Evolutionary conservation across 2,888 invertebrate genomes (phyloP).

Genomic region (Drosophila ustulata): DNA sequence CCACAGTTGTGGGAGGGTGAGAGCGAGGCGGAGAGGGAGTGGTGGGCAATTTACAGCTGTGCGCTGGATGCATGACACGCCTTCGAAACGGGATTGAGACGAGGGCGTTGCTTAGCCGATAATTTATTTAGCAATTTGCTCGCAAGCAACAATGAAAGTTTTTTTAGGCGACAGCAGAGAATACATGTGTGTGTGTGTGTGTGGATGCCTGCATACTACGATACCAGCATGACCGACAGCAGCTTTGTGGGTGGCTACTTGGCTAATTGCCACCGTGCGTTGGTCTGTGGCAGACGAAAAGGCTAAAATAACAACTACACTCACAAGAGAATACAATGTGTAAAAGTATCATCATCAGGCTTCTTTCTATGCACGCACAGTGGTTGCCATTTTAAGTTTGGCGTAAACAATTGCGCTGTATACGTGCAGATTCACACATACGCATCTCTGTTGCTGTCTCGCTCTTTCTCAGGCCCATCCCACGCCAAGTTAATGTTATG

Average conservation of each 20-base stretch:
- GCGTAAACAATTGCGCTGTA: conserved; percentile 25
- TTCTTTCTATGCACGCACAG: not conserved
- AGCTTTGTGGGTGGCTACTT: conserved; percentile 49
- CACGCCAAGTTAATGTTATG: conserved; percentile 22
- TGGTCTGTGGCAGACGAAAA: conserved; percentile 31
- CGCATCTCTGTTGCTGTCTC: conserved; percentile 1
- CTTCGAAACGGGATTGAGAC: conserved; percentile 41
- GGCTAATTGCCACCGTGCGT: conserved; percentile 51
- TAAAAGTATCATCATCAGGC: conserved; percentile 9
- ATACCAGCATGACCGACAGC: conserved; percentile 3
- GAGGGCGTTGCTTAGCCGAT: conserved; percentile 36
- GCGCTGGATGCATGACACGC: conserved; percentile 33
- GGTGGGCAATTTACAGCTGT: conserved; percentile 45
- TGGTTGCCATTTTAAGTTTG: conserved; percentile 16
- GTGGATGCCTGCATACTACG: not conserved
- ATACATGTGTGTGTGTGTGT: conserved; percentile 1
- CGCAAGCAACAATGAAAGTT: conserved; percentile 43
- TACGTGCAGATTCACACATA: conserved; percentile 51
- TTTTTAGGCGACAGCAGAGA: conserved; percentile 22
- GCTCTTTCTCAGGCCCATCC: not conserved
- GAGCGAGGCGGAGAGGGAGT: not conserved
- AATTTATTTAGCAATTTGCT: conserved; percentile 41
- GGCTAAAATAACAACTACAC: not conserved
- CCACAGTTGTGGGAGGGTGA: conserved; percentile 29
- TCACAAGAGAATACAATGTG: not conserved